Percentiles rank a stretch among this genome's conserved stretches.
These are phyloP conservation scores for Cryptophagus acutangulus DNA, from an alignment of 2,888 invertebrate species.

Conservation along the genomic window DNA sequence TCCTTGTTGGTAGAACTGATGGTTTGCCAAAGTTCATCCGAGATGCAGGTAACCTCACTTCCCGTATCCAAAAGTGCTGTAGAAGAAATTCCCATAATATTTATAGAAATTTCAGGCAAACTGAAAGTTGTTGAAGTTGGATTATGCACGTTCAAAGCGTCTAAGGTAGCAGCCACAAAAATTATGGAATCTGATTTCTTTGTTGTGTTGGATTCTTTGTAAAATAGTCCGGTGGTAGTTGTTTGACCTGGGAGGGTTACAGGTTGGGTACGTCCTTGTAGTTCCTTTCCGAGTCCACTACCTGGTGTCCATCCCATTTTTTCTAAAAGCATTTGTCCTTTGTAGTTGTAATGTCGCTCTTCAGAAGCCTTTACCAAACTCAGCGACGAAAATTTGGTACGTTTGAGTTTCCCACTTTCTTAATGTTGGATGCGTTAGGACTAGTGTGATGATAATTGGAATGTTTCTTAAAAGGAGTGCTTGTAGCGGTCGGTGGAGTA, in stretches of 20 bases:
- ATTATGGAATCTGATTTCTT: no score
- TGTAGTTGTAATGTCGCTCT: not conserved
- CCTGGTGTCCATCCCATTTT: not conserved
- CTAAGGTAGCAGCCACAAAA: no score
- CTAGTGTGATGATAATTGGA: not conserved
- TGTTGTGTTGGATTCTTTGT: not conserved
- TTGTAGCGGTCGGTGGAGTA: not conserved
- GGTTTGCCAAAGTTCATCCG: constrained; percentile 7
- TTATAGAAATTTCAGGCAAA: not conserved
- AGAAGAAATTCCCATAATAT: not conserved
- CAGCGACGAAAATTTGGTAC: no score
- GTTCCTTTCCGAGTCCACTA: not conserved
- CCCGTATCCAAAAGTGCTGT: constrained; percentile 11
- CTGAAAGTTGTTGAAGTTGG: not conserved
- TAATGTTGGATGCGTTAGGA: no score
- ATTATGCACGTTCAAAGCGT: not conserved
- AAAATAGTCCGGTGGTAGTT: not conserved
- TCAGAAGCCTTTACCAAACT: no score
- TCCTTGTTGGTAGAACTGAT: not conserved
- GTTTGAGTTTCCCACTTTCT: no score
- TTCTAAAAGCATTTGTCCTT: not conserved
- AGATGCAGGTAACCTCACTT: constrained; percentile 11
- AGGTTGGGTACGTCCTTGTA: not conserved
- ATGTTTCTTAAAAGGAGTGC: not conserved
- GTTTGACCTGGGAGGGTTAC: not conserved